phyloP scores from a whole-genome alignment of 2,797 vertebrate genomes.

The Yasuhikotakia modesta region DNA sequence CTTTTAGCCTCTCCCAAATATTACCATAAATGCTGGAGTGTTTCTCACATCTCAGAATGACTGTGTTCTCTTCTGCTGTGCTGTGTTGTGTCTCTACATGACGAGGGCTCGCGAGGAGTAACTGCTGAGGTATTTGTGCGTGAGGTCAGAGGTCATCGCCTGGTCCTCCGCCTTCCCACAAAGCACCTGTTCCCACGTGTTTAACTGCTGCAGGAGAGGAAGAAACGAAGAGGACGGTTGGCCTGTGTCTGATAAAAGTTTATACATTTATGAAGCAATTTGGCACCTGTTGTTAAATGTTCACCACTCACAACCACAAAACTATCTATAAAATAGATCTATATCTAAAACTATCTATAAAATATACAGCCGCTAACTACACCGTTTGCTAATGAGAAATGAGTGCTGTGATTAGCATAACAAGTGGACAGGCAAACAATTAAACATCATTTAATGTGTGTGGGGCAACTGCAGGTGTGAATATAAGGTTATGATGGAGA shows the following conservation, averaged over 20 bases:
- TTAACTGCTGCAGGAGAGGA: constrained; percentile 77
- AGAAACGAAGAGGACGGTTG: constrained; percentile 16
- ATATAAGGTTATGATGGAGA: neutral
- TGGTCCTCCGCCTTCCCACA: constrained; percentile 92
- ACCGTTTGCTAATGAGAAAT: too few species aligned
- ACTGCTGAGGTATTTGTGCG: constrained; percentile 88
- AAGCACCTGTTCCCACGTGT: constrained; percentile 87
- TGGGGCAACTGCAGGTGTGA: neutral
- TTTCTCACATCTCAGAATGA: constrained; percentile 69
- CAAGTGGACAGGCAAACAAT: too few species aligned
- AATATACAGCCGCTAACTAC: too few species aligned
- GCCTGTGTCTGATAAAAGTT: neutral
- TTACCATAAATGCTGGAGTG: constrained; percentile 87
- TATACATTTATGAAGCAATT: constrained; percentile 45
- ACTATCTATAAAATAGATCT: too few species aligned
- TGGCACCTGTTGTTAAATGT: constrained; percentile 31
- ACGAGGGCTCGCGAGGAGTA: constrained; percentile 92
- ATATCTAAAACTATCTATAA: too few species aligned
- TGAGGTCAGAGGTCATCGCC: constrained; percentile 81
- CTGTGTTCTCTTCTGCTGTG: constrained; percentile 63
- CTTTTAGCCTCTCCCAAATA: constrained; percentile 91
- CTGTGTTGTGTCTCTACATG: constrained; percentile 77
- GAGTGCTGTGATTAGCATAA: too few species aligned
- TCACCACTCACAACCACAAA: neutral
- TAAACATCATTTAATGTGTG: too few species aligned